phyloP scores from a whole-genome alignment of 2,888 invertebrate genomes.

The Mythimna ferrago region DNA sequence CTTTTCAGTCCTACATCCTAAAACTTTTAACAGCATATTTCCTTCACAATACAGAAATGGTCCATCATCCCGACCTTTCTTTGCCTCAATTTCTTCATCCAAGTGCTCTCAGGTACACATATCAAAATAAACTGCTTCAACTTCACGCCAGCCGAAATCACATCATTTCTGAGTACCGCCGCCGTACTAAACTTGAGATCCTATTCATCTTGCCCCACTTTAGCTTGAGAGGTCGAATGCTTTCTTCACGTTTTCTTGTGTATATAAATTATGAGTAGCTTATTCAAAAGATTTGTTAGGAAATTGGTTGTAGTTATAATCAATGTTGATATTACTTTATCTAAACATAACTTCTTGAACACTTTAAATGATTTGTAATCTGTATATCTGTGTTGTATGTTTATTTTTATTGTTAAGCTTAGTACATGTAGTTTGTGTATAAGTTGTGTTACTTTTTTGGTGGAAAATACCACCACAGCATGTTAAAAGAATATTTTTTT shows the following conservation, averaged over 20 bases:
- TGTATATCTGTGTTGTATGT: not conserved
- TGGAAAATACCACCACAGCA: not conserved
- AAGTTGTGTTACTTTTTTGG: too few species aligned
- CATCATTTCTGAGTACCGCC: slow-evolving; percentile 59
- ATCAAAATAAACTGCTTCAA: slow-evolving; percentile 61
- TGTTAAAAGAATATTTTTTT: not conserved
- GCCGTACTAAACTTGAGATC: slow-evolving; percentile 54
- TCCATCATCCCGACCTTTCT: slow-evolving; percentile 52
- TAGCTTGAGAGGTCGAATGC: slow-evolving; percentile 43
- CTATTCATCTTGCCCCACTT: slow-evolving; percentile 58
- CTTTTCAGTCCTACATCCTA: slow-evolving; percentile 18
- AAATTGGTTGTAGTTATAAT: slow-evolving; percentile 1
- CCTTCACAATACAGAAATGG: slow-evolving; percentile 48
- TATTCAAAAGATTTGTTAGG: slow-evolving; percentile 28
- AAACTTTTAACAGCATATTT: slow-evolving; percentile 45
- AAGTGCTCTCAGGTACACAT: slow-evolving; percentile 61
- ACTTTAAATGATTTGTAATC: not conserved
- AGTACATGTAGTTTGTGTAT: too few species aligned
- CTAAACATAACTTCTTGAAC: not conserved
- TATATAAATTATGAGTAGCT: slow-evolving; percentile 42
- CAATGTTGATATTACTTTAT: not conserved
- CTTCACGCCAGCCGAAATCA: slow-evolving; percentile 61
- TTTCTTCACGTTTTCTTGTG: slow-evolving; percentile 45
- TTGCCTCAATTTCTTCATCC: slow-evolving; percentile 47
- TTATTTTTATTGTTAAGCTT: not conserved